These are phyloP conservation scores for Apamea sordens DNA, from an alignment of 2,888 invertebrate genomes.

Conservation along the genomic window DNA sequence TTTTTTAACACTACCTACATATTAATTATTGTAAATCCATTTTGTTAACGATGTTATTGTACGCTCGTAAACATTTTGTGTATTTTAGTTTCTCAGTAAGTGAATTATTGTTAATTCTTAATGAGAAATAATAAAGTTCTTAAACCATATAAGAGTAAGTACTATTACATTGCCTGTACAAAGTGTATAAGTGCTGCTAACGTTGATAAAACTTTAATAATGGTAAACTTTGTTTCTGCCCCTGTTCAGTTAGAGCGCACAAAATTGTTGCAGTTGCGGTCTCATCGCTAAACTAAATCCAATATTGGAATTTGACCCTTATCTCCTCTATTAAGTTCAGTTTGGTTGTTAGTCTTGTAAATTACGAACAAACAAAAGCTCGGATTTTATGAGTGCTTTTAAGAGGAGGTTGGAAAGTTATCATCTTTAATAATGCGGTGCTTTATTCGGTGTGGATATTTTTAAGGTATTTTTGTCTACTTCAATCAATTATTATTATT, in stretches of 20 bases:
- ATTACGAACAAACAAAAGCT: conserved; percentile 65
- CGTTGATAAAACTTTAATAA: conserved; percentile 72
- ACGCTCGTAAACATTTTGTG: too few species aligned
- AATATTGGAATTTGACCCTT: conserved; percentile 77
- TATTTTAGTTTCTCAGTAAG: too few species aligned
- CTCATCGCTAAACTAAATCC: conserved; percentile 76
- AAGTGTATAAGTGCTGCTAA: conserved; percentile 62
- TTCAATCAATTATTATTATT: too few species aligned
- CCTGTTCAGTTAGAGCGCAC: conserved; percentile 65
- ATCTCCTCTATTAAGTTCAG: conserved; percentile 71
- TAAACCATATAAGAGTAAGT: too few species aligned
- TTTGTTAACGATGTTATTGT: too few species aligned
- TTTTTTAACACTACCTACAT: too few species aligned
- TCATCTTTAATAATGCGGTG: not conserved
- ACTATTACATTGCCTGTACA: conserved; percentile 68
- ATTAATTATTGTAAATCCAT: too few species aligned
- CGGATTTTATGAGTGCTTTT: conserved; percentile 64
- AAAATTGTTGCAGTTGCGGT: conserved; percentile 76
- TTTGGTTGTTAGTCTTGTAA: conserved; percentile 70
- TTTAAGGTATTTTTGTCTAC: not conserved
- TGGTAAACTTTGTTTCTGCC: conserved; percentile 68
- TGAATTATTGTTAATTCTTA: too few species aligned
- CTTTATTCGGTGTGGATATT: not conserved
- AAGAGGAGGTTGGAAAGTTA: conserved; percentile 16
- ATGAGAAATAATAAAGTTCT: too few species aligned